phyloP scores from a whole-genome alignment of 1,140 invertebrate species.

The Trypoxylus dichotomus region DNA sequence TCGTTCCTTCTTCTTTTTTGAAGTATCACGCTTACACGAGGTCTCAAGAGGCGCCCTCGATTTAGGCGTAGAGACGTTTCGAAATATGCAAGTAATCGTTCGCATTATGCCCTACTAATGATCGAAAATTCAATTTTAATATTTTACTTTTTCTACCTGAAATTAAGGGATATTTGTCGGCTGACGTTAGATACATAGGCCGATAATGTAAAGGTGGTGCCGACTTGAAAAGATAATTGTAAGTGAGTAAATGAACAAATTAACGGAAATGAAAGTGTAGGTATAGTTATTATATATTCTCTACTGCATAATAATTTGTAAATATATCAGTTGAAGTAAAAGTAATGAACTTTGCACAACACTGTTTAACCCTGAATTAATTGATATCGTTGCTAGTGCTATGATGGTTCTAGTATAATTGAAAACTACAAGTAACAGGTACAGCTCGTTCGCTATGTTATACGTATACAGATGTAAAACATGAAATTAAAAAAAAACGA shows the following conservation, averaged over 20 bases:
- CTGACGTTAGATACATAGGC: neutral
- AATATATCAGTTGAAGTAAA: neutral
- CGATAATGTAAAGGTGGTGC: neutral
- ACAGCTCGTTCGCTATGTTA: no score
- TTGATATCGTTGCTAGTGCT: no score
- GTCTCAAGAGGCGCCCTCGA: conserved; percentile 20
- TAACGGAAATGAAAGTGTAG: neutral
- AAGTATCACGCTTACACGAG: neutral
- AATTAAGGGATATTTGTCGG: neutral
- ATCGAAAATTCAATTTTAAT: conserved; percentile 25
- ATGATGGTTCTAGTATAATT: no score
- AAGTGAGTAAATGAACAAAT: neutral
- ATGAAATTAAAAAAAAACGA: no score
- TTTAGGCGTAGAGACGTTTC: neutral
- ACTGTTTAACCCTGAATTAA: no score
- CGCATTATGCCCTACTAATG: conserved; percentile 1
- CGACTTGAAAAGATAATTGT: neutral
- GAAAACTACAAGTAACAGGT: no score
- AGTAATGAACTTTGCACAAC: no score
- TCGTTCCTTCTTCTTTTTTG: neutral
- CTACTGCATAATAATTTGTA: no score
- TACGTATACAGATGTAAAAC: no score
- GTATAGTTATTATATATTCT: neutral
- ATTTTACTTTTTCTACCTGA: conserved; percentile 20
- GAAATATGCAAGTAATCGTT: conserved; percentile 12